These are phyloP conservation scores for Bombus waltoni DNA, from an alignment of 1,140 invertebrate genomes.

Conservation along the genomic window DNA sequence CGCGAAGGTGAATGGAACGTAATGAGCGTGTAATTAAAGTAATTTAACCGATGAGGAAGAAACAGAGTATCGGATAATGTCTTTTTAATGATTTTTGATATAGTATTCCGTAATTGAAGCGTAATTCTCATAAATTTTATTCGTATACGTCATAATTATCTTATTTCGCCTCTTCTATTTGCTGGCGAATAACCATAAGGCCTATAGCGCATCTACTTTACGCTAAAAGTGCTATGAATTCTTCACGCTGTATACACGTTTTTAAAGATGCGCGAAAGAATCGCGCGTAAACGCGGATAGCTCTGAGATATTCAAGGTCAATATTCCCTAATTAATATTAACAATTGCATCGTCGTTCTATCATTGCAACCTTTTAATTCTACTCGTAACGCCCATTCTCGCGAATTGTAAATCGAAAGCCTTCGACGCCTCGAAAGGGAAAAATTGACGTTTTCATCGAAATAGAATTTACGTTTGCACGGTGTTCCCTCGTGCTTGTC, in stretches of 20 bases:
- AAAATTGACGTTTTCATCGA: neutral
- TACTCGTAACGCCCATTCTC: neutral
- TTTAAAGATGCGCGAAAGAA: neutral
- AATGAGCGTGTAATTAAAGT: conserved; percentile 4
- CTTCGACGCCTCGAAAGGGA: neutral
- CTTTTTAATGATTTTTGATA: conserved; percentile 18
- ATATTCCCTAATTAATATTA: too few species aligned
- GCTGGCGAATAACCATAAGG: neutral
- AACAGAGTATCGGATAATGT: neutral
- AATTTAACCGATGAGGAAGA: neutral
- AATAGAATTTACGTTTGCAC: too few species aligned
- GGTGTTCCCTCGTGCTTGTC: too few species aligned
- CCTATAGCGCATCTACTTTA: neutral
- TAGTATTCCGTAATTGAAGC: neutral
- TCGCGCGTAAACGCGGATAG: too few species aligned
- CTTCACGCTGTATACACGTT: too few species aligned
- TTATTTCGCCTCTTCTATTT: neutral
- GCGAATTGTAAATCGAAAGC: neutral
- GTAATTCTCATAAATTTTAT: neutral
- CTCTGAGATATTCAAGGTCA: too few species aligned
- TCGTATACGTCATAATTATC: neutral
- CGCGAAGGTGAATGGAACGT: too few species aligned
- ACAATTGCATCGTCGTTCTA: too few species aligned
- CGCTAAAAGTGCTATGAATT: too few species aligned
- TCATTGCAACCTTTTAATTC: neutral